Base-by-base conservation (phyloP, 2,113 vertebrate genomes). In the Alethe castanea region DNA sequence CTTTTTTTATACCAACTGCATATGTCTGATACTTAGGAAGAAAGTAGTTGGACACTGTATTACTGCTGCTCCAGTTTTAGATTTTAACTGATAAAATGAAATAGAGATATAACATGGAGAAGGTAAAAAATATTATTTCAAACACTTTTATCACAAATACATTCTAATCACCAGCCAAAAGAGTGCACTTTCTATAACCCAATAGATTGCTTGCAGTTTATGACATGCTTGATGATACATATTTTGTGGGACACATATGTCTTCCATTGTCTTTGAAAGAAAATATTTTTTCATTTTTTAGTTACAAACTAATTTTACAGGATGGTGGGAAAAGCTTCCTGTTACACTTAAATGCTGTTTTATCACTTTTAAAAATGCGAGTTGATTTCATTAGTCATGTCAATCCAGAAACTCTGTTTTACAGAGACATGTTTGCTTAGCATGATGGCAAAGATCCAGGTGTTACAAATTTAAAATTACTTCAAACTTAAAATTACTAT, bases 41-140 rank as follows among this genome's bases (percentile, higher is more conserved):
- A n/a, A 25, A 44, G 14, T 61, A 2, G 1, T 38, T 79, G 22
- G 85, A 36, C 0, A 0, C 22, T n/a, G 9, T 72, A 7, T 67
- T 52, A 54, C 11, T 81, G 42, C 24, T 89, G n/a, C 24, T 73
- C 28, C 45, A 7, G 3, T 60, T 72, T 45, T 45, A 31, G 6
- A 50, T 71, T 86, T 87, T 64, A 26, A 35, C 19, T 79, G 48
- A 48, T 73, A 42, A 66, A 69, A 42, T 74, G 2, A 67, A 66
- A 81, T 20, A 52, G 5, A 77, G 23, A 19, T 44, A 28, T 33
- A 23, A 45, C 23, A 50, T 53, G 11, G 60, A 65, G 42, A 56
- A 38, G 5, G 22, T 64, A 26, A 57, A 64, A 26, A 89, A 53
- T 28, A 6, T 11, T 83, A 20, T 57, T 59, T 89, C 33, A 70